Evolutionary conservation across 2,113 vertebrate species (phyloP).

Genomic region (Eptesicus fuscus): DNA sequence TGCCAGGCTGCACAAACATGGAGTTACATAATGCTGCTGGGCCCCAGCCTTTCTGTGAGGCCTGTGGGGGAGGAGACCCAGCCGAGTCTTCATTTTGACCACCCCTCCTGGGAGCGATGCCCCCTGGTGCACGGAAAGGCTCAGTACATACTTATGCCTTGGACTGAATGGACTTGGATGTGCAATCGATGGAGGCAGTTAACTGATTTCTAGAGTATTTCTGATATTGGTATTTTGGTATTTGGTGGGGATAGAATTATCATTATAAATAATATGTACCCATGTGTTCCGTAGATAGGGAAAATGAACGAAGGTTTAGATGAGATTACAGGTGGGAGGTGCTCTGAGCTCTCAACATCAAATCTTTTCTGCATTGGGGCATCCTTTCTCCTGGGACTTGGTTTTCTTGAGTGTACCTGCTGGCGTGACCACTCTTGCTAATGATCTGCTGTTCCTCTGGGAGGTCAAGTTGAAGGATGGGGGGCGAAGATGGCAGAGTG

Average conservation of each 20-base stretch:
- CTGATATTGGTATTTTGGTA: not conserved
- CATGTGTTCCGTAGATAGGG: not conserved
- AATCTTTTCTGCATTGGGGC: not conserved
- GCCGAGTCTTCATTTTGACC: not conserved
- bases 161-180: not conserved
- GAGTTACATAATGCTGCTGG: rapidly evolving
- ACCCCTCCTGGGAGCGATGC: not conserved
- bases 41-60: not conserved
- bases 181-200: not conserved
- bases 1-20: rapidly evolving
- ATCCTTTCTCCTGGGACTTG: not conserved
- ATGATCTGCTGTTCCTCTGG: not conserved
- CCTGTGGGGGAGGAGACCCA: not conserved
- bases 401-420: not conserved
- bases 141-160: not conserved
- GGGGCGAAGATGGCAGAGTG: not conserved
- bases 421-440: not conserved
- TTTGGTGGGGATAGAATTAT: not conserved
- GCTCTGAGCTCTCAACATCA: not conserved
- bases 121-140: not conserved
- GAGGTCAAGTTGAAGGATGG: not conserved
- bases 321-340: not conserved
- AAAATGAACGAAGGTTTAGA: not conserved
- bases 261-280: not conserved
- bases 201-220: not conserved